Base-by-base conservation (phyloP, 2,797 vertebrate species). In the Fistularia commersonii region DNA sequence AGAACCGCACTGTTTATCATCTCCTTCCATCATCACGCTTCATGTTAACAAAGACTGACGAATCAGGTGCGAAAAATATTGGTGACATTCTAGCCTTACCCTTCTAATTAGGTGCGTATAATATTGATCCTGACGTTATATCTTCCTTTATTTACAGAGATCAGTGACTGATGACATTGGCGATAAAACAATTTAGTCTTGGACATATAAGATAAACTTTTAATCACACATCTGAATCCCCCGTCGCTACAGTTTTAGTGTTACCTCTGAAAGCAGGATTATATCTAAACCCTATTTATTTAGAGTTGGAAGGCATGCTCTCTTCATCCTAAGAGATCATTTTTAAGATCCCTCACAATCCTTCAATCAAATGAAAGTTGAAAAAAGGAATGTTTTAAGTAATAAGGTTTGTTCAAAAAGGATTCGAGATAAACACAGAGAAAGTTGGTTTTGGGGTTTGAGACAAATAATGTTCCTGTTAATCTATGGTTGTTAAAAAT, bases 41-140 rank as follows among this genome's bases (percentile, higher is more conserved):
- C 34, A 12, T 72, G 67, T 68, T 77, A 69, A 79, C 74, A 77
- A 68, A 60, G 69, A 40, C 59, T 81, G 85, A 87, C 51, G 65
- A 64, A 83, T 84, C 74, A 74, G 71, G 81, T 83, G 80, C 66
- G 71, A 83, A 64, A 57, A 63, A 70, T 54, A 49, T 31, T 51
- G 40, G 49, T 11, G 53, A 69, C 34, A 39, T 54, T 56, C 43
- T 46, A 50, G 65, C 13, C 41, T 66, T 63, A 40, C 74, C 32
- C 32, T 1, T 11, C 44, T 79, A 76, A 83, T 79, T 77, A 77
- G 76, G 79, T 81, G 74, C 57, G 60, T 70, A 56, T 33, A 58
- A 54, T 47, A 46, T 43, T 51, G 45, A 54, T 54, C 37, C 47
- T 61, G 69, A 64, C 67, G 34, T 57, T 39, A 35, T 5, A 66